These are phyloP conservation scores for Eriosoma lanigerum DNA, from an alignment of 1,140 invertebrate species.

Conservation along the genomic window DNA sequence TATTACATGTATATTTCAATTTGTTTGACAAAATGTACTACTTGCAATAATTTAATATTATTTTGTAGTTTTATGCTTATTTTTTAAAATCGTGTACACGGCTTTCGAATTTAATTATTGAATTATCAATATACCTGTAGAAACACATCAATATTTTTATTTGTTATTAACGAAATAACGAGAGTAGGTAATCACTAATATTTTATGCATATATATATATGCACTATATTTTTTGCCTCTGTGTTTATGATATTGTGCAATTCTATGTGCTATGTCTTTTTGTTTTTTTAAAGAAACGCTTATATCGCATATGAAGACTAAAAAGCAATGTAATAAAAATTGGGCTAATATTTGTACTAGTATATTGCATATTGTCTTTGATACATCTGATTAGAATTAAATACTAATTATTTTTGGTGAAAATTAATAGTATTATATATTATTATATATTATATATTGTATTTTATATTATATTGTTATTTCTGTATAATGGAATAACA, in stretches of 20 bases:
- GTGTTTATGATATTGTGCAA: not conserved
- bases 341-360: not conserved
- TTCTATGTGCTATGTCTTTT: not conserved
- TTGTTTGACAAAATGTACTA: not conserved
- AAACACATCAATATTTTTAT: too few relatives aligned
- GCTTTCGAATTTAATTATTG: not conserved
- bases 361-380: not conserved
- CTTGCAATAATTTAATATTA: not conserved
- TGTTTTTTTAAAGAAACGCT: not conserved
- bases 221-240: not conserved
- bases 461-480: too few relatives aligned
- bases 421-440: not conserved
- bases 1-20: not conserved
- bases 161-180: too few relatives aligned
- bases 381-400: not conserved
- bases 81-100: not conserved
- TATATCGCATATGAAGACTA: not conserved
- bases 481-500: too few relatives aligned
- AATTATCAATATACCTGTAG: not conserved
- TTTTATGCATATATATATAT: too few relatives aligned
- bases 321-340: constrained; percentile 5
- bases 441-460: too few relatives aligned
- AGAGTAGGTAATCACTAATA: too few relatives aligned
- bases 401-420: not conserved
- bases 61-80: not conserved